Evolutionary conservation across 1,140 invertebrate species (phyloP).

Genomic region (Potamilus streckersoni): DNA sequence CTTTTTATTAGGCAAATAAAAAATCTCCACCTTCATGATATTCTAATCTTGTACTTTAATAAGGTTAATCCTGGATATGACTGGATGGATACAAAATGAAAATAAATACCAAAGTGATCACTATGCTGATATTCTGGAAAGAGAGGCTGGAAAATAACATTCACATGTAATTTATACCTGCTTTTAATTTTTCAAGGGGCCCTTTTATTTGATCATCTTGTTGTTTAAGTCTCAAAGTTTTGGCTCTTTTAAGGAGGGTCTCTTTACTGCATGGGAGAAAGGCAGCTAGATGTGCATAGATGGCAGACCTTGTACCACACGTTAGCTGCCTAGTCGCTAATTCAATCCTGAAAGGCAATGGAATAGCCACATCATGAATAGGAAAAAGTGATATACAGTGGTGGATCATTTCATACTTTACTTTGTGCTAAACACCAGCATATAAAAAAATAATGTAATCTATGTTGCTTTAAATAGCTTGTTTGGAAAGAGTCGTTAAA

Average conservation of each 20-base stretch:
- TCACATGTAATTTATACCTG: constrained; percentile 58
- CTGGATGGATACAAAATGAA: background rate
- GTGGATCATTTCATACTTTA: too few species aligned
- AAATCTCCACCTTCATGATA: background rate
- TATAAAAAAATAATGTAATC: too few species aligned
- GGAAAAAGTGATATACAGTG: too few species aligned
- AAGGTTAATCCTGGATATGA: too few species aligned
- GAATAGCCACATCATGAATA: background rate
- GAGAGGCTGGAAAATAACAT: too few species aligned
- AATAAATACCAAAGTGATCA: too few species aligned
- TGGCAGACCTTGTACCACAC: constrained; percentile 69
- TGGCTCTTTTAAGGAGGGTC: constrained; percentile 76
- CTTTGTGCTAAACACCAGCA: too few species aligned
- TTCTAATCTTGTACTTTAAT: background rate
- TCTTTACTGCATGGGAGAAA: constrained; percentile 78
- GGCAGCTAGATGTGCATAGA: constrained; percentile 75
- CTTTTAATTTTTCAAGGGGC: constrained; percentile 67
- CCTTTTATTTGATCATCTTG: constrained; percentile 73
- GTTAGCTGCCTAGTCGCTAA: constrained; percentile 68
- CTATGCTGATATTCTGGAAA: too few species aligned
- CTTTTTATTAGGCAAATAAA: too few species aligned
- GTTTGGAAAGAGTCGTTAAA: too few species aligned
- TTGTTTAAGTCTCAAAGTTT: constrained; percentile 74
- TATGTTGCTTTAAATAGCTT: too few species aligned
- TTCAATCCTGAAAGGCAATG: constrained; percentile 72